Evolutionary conservation across 2,113 vertebrate genomes (phyloP).

Genomic region (Mastomys natalensis): DNA sequence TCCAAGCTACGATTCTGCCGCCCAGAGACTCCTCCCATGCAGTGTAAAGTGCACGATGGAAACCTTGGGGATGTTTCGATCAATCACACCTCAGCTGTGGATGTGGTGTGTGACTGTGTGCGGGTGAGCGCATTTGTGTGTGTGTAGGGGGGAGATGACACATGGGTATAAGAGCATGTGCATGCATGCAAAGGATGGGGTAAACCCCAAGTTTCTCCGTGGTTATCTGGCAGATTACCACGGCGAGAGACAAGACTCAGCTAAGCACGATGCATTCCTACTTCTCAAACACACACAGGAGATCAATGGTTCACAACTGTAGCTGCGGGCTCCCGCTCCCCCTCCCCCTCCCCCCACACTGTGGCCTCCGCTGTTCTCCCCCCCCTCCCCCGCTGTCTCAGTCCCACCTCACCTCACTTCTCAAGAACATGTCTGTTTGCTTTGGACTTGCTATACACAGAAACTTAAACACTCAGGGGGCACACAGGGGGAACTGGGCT

Average conservation of each 20-base stretch:
- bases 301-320: not conserved
- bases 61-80: not conserved
- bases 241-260: not conserved
- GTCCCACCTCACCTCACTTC: conserved; percentile 63
- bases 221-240: not conserved
- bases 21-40: not conserved
- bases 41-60: not conserved
- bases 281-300: conserved; percentile 24
- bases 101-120: not conserved
- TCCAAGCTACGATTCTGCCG: not conserved
- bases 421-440: conserved; percentile 73
- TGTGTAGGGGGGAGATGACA: not conserved
- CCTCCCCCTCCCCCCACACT: not conserved
- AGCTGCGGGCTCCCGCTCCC: not conserved
- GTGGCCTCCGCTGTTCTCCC: not conserved
- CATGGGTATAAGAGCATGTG: not conserved
- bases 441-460: conserved; percentile 71
- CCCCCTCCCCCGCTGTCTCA: not conserved
- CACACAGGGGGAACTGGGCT: not conserved
- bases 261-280: fast-evolving
- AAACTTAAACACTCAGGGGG: conserved; percentile 29
- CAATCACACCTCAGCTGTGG: not conserved
- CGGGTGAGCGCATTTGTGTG: not conserved
- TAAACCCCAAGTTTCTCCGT: conserved; percentile 33
- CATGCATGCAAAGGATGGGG: too few relatives aligned